Percentiles rank a stretch among this genome's conserved stretches.
phyloP scores from a whole-genome alignment of 1,140 invertebrate species.

The Drosophila mojavensis region DNA sequence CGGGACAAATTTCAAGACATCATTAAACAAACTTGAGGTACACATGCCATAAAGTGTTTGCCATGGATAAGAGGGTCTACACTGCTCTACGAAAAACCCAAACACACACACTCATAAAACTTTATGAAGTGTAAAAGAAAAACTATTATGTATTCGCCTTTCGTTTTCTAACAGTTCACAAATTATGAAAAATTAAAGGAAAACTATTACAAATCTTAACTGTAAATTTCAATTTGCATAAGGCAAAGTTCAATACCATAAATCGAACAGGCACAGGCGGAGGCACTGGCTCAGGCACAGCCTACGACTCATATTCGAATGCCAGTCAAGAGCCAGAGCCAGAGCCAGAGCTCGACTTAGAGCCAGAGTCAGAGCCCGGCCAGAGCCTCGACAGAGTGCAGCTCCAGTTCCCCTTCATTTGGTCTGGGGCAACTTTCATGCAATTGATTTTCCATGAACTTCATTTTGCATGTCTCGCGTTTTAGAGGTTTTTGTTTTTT shows the following conservation, averaged over 20 bases:
- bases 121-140: slow-evolving; percentile 20
- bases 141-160: slow-evolving; percentile 1
- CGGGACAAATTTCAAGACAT: no score
- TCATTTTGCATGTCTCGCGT: slow-evolving; percentile 60
- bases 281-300: slow-evolving; percentile 17
- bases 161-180: slow-evolving; percentile 25
- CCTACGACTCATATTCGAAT: slow-evolving; percentile 33
- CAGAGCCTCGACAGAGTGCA: slow-evolving; percentile 1
- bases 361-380: slow-evolving; percentile 9
- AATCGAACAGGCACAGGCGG: slow-evolving; percentile 45
- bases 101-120: background rate
- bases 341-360: no score
- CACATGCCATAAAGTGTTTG: no score
- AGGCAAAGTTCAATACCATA: slow-evolving; percentile 67
- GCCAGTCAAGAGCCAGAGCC: background rate
- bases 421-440: slow-evolving; percentile 65
- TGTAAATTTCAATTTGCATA: slow-evolving; percentile 68
- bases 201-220: slow-evolving; percentile 32
- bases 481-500: slow-evolving; percentile 2
- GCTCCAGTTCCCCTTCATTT: slow-evolving; percentile 56
- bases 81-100: no score
- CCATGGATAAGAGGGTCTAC: no score
- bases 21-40: no score
- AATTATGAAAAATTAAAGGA: slow-evolving; percentile 14
- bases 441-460: slow-evolving; percentile 76